A percentile compares a stretch with the other conserved stretches of the same genome.
These are phyloP conservation scores for Sylvietta virens DNA, from an alignment of 2,113 vertebrate species.

Conservation along the genomic window DNA sequence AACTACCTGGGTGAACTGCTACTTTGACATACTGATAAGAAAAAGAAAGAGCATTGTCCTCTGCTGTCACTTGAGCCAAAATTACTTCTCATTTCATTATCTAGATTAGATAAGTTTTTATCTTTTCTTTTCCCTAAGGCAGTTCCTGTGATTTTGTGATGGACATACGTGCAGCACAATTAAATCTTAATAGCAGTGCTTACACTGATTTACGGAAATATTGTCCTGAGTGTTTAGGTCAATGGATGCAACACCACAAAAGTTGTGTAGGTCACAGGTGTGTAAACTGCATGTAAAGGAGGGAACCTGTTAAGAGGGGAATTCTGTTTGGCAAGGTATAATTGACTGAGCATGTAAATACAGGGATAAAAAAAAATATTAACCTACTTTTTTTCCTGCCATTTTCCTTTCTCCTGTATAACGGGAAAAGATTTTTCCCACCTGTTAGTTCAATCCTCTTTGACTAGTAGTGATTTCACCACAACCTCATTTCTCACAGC, in stretches of 20 bases:
- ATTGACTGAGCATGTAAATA: neutral
- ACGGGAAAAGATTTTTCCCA: neutral
- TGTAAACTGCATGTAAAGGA: neutral
- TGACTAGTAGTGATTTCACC: neutral
- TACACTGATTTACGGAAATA: neutral
- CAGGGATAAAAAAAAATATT: neutral
- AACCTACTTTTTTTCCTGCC: neutral
- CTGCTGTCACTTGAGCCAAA: conserved; percentile 21
- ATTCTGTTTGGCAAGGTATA: neutral
- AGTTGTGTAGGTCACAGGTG: neutral
- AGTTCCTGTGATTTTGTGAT: conserved; percentile 43
- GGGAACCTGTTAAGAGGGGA: neutral
- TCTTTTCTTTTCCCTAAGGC: conserved; percentile 16
- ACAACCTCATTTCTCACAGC: neutral
- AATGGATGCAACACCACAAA: neutral
- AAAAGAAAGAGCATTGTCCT: conserved; percentile 35
- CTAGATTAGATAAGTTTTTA: conserved; percentile 45
- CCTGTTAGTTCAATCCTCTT: neutral
- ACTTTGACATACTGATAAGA: conserved; percentile 17
- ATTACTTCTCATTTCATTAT: conserved; percentile 18
- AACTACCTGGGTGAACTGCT: neutral
- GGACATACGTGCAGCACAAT: neutral
- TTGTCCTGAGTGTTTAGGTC: neutral
- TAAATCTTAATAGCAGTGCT: conserved; percentile 1
- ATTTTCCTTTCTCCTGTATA: neutral